A percentile compares a stretch with the other conserved stretches of the same genome.
phyloP scores from a whole-genome alignment of 2,888 invertebrate genomes.

The Zelleria hepariella region DNA sequence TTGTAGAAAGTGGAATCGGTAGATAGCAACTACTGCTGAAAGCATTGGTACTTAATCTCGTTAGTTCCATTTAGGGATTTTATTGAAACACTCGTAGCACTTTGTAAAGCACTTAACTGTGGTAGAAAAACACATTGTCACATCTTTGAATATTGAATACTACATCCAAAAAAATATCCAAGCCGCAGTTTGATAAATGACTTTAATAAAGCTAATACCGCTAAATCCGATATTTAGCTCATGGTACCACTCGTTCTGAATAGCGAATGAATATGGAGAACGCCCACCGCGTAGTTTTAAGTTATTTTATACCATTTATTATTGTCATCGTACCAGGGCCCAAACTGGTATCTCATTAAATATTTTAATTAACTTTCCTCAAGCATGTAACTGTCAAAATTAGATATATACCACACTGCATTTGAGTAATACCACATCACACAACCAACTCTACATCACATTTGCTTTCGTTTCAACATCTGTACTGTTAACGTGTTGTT shows the following conservation, averaged over 20 bases:
- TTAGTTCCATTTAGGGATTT: too few relatives aligned
- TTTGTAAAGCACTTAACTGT: too few relatives aligned
- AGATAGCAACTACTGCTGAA: constrained; percentile 6
- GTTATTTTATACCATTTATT: constrained; percentile 64
- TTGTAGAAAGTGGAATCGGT: not conserved
- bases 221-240: not conserved
- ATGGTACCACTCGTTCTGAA: not conserved
- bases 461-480: not conserved
- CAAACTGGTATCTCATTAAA: constrained; percentile 56
- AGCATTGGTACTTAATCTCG: not conserved
- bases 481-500: not conserved
- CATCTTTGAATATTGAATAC: too few relatives aligned
- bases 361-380: constrained; percentile 66
- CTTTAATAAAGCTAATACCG: not conserved
- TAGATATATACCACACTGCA: constrained; percentile 29
- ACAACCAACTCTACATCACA: not conserved
- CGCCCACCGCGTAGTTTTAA: constrained; percentile 47
- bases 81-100: too few relatives aligned
- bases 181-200: not conserved
- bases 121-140: too few relatives aligned
- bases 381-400: constrained; percentile 48
- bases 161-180: not conserved
- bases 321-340: constrained; percentile 55
- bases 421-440: not conserved
- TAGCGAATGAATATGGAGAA: constrained; percentile 2